These are phyloP conservation scores for Chloropsis hardwickii DNA, from an alignment of 2,113 vertebrate species.

Conservation along the genomic window DNA sequence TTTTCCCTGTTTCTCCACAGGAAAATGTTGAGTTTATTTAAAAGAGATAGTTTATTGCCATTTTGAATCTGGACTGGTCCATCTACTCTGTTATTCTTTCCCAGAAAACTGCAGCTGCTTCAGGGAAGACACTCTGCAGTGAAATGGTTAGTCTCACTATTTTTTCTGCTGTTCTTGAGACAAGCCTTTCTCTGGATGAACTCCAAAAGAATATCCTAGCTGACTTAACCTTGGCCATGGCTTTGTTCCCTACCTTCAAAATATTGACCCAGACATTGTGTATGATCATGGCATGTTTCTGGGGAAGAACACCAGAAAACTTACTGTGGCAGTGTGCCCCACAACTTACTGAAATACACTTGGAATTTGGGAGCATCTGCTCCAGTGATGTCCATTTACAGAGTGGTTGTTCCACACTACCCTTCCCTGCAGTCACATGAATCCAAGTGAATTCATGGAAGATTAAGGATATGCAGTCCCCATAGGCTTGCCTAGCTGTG, in stretches of 20 bases:
- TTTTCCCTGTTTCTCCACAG: neutral
- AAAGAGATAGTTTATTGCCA: neutral
- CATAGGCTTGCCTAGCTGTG: neutral
- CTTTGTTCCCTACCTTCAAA: neutral
- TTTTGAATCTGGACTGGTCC: neutral
- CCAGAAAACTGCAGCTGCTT: neutral
- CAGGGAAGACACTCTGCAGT: neutral
- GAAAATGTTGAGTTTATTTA: neutral
- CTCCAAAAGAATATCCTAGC: neutral
- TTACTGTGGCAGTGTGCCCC: too few relatives aligned
- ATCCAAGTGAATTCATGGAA: neutral
- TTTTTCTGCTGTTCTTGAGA: neutral
- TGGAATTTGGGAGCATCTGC: neutral
- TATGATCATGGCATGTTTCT: neutral
- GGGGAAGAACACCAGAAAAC: neutral
- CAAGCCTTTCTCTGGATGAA: neutral
- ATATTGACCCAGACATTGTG: accelerated
- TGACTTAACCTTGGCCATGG: accelerated
- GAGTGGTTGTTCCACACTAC: neutral
- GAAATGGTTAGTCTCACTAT: neutral
- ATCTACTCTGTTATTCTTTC: neutral
- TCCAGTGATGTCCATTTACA: neutral
- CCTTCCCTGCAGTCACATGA: neutral
- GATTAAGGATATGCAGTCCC: neutral
- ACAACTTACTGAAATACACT: neutral